Conservation (phyloP, 2,888 invertebrate genomes). For the Temnothorax rugatulus region DNA sequence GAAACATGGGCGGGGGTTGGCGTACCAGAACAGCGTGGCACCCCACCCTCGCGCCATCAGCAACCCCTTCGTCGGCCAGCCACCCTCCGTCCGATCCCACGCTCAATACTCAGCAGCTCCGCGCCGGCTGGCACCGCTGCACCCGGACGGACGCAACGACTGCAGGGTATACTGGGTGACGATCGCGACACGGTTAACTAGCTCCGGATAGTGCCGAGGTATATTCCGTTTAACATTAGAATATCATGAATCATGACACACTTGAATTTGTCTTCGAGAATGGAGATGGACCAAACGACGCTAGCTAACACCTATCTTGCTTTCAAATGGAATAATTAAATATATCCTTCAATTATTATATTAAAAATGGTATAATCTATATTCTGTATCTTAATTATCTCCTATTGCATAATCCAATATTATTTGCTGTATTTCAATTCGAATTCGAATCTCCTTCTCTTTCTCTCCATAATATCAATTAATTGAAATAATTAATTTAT, state of each 20-base stretch:
- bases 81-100: constrained; percentile 65
- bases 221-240: constrained; percentile 10
- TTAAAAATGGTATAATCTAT: constrained; percentile 6
- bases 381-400: constrained; percentile 3
- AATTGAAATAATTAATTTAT: constrained; percentile 16
- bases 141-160: constrained; percentile 61
- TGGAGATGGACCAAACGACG: neutral
- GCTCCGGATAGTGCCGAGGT: neutral
- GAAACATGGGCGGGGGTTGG: constrained; percentile 48
- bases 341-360: neutral
- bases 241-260: neutral
- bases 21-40: constrained; percentile 72
- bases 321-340: neutral
- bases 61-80: constrained; percentile 69
- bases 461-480: constrained; percentile 1
- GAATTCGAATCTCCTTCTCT: neutral
- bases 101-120: constrained; percentile 74
- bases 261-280: neutral
- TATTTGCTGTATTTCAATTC: neutral
- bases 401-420: neutral
- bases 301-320: neutral
- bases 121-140: constrained; percentile 74
- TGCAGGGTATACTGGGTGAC: constrained; percentile 56
- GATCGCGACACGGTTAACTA: constrained; percentile 48
- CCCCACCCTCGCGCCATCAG: constrained; percentile 66